Conservation (phyloP, 2,888 invertebrate genomes). For the Chamaedrilus cognettii region DNA sequence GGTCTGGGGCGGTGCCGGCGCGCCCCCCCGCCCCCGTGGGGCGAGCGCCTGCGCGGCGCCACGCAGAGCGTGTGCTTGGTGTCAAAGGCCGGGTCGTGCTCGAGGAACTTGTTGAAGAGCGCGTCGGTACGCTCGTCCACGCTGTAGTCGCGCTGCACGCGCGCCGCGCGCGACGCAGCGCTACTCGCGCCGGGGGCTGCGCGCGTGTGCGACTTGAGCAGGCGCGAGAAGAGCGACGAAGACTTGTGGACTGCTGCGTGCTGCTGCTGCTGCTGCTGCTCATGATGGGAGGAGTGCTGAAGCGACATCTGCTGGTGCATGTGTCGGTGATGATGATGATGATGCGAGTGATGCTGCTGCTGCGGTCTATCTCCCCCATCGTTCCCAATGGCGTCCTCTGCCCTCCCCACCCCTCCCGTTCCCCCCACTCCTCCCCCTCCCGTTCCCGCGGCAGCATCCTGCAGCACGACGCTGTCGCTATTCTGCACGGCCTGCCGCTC, state of each 20-base stretch:
- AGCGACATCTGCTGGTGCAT: not conserved
- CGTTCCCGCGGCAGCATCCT: conserved; percentile 34
- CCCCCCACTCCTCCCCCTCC: too few species aligned
- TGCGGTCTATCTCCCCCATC: not conserved
- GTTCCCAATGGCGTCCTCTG: too few species aligned
- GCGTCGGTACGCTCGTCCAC: conserved; percentile 63
- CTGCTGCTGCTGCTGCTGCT: not conserved
- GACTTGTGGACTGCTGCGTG: not conserved
- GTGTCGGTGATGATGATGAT: not conserved
- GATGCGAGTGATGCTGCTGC: not conserved
- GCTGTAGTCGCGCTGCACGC: conserved; percentile 60
- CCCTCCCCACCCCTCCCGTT: too few species aligned
- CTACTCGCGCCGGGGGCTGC: not conserved
- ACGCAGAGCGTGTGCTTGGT: conserved; percentile 5
- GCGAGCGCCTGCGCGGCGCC: not conserved
- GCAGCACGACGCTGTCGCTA: conserved; percentile 49
- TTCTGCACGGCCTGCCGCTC: conserved; percentile 52
- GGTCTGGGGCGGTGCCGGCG: not conserved
- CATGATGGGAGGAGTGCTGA: not conserved
- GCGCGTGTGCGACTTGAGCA: conserved; percentile 19
- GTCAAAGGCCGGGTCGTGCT: conserved; percentile 57
- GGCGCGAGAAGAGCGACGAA: conserved; percentile 20
- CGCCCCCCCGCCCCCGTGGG: not conserved
- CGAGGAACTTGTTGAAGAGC: conserved; percentile 63
- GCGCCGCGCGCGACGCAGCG: conserved; percentile 2